Evolutionary conservation across 2,888 invertebrate genomes (phyloP).

Genomic region (Ichneumoninae sp.): DNA sequence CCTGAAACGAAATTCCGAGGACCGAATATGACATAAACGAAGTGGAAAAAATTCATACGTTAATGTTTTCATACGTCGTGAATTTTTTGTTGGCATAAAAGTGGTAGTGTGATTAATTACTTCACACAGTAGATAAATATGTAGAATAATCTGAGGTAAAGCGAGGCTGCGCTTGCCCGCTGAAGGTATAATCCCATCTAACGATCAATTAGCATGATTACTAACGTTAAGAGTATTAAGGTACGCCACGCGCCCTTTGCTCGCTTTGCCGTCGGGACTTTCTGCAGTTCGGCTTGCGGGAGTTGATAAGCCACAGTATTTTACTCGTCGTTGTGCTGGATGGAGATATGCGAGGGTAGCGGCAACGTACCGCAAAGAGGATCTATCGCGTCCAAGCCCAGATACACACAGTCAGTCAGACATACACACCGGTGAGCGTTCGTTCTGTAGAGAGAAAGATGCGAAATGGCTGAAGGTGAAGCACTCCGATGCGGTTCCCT

Average conservation of each 20-base stretch:
- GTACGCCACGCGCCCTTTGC: background rate
- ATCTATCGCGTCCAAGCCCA: background rate
- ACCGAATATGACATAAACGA: background rate
- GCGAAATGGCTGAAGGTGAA: background rate
- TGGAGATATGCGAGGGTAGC: background rate
- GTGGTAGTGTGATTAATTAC: background rate
- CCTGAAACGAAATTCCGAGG: background rate
- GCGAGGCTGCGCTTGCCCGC: background rate
- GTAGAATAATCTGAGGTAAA: background rate
- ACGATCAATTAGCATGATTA: constrained; percentile 28
- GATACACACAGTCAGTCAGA: background rate
- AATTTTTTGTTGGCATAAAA: background rate
- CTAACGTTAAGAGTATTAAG: background rate
- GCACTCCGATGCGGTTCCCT: background rate
- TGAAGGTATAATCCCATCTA: background rate
- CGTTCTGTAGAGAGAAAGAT: background rate
- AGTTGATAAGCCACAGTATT: constrained; percentile 3
- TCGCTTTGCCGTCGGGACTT: background rate
- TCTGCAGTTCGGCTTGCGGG: background rate
- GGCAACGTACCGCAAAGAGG: background rate
- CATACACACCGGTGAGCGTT: background rate
- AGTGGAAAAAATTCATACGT: background rate
- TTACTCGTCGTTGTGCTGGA: constrained; percentile 11
- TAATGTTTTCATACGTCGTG: background rate
- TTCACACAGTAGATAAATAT: background rate